phyloP scores from a whole-genome alignment of 1,140 invertebrate species.

The Thaumatotibia leucotreta region DNA sequence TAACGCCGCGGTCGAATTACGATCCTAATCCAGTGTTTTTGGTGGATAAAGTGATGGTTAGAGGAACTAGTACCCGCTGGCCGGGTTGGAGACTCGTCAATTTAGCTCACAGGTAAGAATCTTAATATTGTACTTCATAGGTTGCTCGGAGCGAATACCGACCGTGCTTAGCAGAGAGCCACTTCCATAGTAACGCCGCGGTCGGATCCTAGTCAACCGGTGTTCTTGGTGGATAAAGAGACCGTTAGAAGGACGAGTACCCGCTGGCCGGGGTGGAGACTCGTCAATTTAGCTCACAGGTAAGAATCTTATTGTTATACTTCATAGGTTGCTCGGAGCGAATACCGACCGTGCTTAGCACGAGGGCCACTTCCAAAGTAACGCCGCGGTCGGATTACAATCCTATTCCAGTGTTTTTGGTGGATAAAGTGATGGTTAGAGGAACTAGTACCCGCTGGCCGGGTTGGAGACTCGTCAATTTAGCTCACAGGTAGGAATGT shows the following conservation, averaged over 20 bases:
- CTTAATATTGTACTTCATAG: no score
- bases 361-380: conserved; percentile 88
- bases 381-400: conserved; percentile 92
- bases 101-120: conserved; percentile 57
- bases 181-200: no score
- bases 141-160: no score
- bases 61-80: conserved; percentile 91
- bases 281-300: no score
- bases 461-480: conserved; percentile 87
- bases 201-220: no score
- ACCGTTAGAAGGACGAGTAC: no score
- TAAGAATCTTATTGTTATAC: no score
- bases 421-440: conserved; percentile 84
- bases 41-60: conserved; percentile 84
- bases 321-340: no score
- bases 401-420: conserved; percentile 89
- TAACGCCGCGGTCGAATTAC: conserved; percentile 90
- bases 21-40: conserved; percentile 91
- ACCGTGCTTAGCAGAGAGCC: no score
- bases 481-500: conserved; percentile 52
- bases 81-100: conserved; percentile 90
- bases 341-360: no score
- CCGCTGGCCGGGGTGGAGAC: no score
- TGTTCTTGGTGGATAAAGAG: no score
- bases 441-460: conserved; percentile 93